Evolutionary conservation across 2,797 vertebrate species (phyloP), one percentile per base, ranked within the genome.

Genomic region (Notoglanidium macrostoma): DNA sequence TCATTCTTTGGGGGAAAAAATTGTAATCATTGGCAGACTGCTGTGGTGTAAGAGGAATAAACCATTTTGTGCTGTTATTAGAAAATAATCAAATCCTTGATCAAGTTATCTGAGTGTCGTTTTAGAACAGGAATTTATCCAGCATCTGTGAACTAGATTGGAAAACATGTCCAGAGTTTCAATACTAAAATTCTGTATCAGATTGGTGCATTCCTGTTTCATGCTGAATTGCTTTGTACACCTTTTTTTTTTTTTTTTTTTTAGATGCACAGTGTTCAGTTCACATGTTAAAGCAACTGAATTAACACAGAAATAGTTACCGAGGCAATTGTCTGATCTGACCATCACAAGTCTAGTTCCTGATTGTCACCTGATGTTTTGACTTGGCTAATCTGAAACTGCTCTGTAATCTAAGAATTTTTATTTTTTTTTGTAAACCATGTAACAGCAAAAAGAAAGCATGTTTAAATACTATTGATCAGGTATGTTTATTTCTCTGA

Each of bases 121-220:
- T 46, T n/a, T 17, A 46, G 35, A 46, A 32, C 8, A 11, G 77
- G 32, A 59, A 40, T 59, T 19, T 26, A 40, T 79, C 10, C 9
- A 40, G 49, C 15, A 32, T 14, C 15, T 35, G 51, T 78, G 17
- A 9, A 10, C 35, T 29, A 19, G n/a, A 77, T 29, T 17, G n/a
- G 26, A 29, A 59, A 79, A 40, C 35, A 14, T 23, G 3, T 55
- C 8, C 26, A n/a, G 14, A 5, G 35, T 63, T 81, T 63, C 12
- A 63, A 5, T 81, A 29, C 40, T 82, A 23, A 67, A 15, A 26
- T 81, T 54, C 81, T 51, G 63, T 51, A 68, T 51, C 26, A 40
- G 55, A 19, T 54, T 21, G 61, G 81, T 83, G 81, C 61, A 32
- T 68, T 59, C 57, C 63, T 83, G 63, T 68, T 83, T 3, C 40